These are phyloP conservation scores for Enteromius trimaculatus DNA, from an alignment of 2,797 vertebrate species.

Conservation along the genomic window DNA sequence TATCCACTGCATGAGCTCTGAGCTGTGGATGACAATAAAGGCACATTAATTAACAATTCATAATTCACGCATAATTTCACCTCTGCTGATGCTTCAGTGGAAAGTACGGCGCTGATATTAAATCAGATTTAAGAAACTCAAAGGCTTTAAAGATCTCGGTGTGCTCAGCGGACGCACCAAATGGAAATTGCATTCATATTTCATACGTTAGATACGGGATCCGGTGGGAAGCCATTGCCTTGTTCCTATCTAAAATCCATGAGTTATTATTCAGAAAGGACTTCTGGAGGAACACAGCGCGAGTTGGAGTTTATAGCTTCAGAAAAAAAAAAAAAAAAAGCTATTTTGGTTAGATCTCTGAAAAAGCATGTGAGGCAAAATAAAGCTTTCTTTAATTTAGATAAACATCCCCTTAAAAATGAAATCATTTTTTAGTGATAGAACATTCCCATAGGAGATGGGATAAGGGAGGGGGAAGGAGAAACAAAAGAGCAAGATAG, in stretches of 20 bases:
- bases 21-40: conserved; percentile 77
- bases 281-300: not conserved
- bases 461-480: conserved; percentile 23
- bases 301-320: conserved; percentile 27
- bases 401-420: conserved; percentile 40
- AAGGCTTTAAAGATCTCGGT: conserved; percentile 20
- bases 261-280: conserved; percentile 38
- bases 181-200: conserved; percentile 46
- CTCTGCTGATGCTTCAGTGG: conserved; percentile 9
- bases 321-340: not conserved
- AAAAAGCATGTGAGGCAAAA: conserved; percentile 21
- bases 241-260: conserved; percentile 41
- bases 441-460: conserved; percentile 22
- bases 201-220: conserved; percentile 37
- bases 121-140: conserved; percentile 37
- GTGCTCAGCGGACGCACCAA: conserved; percentile 10
- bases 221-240: conserved; percentile 23
- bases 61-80: conserved; percentile 1
- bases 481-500: conserved; percentile 63
- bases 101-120: conserved; percentile 14
- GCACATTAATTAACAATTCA: conserved; percentile 33
- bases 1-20: conserved; percentile 94
- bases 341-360: conserved; percentile 36
- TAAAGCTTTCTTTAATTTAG: conserved; percentile 43
- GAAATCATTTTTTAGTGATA: conserved; percentile 21